Conservation (phyloP, 2,113 vertebrate genomes). For the Piprites chloris region DNA sequence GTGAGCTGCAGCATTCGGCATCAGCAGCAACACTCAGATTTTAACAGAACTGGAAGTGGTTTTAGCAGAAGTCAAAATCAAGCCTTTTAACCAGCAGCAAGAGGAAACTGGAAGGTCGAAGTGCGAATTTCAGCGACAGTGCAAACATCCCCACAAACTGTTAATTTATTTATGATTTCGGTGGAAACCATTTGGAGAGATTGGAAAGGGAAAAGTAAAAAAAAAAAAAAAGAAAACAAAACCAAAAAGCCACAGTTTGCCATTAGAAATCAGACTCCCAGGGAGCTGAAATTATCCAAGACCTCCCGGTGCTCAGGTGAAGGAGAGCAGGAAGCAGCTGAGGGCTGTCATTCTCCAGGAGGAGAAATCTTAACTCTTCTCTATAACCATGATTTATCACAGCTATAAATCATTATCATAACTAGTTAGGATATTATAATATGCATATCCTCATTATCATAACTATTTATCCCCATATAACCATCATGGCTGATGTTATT, state of each 20-base stretch:
- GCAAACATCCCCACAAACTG: background rate
- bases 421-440: too few relatives aligned
- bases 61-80: background rate
- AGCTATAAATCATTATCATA: too few relatives aligned
- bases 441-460: too few relatives aligned
- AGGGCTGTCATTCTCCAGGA: background rate
- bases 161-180: background rate
- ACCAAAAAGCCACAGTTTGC: background rate
- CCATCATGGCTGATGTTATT: fast-evolving
- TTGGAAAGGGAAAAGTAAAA: background rate
- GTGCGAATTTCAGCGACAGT: background rate
- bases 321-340: background rate
- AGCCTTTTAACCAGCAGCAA: background rate
- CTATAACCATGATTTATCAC: background rate
- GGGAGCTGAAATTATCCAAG: background rate
- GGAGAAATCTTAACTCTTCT: background rate
- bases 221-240: background rate
- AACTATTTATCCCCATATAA: too few relatives aligned
- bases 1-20: background rate
- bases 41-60: background rate
- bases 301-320: background rate
- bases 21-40: background rate
- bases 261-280: background rate
- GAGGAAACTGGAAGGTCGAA: background rate
- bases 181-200: background rate